Evolutionary conservation across 2,113 vertebrate genomes (phyloP).

Genomic region (Microtus richardsoni): DNA sequence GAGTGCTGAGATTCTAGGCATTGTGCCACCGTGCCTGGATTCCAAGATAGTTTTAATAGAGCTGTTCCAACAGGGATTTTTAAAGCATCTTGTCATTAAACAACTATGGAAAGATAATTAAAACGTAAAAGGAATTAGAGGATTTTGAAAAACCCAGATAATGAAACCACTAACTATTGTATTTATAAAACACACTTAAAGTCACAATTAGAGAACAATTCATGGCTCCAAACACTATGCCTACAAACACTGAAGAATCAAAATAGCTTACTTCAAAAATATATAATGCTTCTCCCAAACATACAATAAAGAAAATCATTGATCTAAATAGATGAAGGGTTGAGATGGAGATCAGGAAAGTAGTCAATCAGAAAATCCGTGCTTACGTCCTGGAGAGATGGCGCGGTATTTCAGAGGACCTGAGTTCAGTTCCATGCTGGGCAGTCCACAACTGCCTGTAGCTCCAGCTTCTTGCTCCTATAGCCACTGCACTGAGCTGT

Average conservation of each 20-base stretch:
- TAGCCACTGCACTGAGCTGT: no score
- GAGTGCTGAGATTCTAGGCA: background rate
- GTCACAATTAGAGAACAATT: background rate
- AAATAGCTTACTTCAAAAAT: background rate
- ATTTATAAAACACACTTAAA: conserved; percentile 17
- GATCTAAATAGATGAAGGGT: background rate
- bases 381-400: background rate
- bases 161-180: background rate
- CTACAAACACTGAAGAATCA: background rate
- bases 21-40: background rate
- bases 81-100: conserved; percentile 24
- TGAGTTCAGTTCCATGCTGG: background rate
- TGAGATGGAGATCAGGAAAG: background rate
- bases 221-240: background rate
- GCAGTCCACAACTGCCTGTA: background rate
- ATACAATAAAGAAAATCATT: background rate
- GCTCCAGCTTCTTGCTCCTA: background rate
- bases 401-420: background rate
- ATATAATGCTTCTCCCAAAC: background rate
- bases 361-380: background rate
- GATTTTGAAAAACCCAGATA: background rate
- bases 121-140: conserved; percentile 28
- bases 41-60: background rate
- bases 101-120: background rate
- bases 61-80: background rate